These are phyloP conservation scores for Dipodomys merriami DNA, from an alignment of 2,113 vertebrate species.

Conservation along the genomic window DNA sequence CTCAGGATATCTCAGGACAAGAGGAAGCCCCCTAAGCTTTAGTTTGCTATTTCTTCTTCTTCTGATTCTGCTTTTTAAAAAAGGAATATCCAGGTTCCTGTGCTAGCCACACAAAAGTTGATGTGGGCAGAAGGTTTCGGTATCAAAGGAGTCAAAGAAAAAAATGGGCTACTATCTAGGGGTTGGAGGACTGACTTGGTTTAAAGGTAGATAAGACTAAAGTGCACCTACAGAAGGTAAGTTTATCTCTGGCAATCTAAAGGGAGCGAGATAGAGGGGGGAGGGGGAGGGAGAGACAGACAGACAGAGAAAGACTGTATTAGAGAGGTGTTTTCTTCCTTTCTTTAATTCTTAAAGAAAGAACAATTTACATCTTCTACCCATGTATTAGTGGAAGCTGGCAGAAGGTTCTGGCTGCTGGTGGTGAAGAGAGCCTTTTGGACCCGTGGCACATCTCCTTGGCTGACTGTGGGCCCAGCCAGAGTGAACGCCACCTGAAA, in stretches of 20 bases:
- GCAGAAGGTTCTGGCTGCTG: neutral
- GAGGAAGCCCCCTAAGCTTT: neutral
- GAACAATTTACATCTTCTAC: too few relatives aligned
- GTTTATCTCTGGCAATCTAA: neutral
- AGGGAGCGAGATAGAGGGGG: neutral
- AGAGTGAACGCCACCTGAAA: slow-evolving; percentile 78
- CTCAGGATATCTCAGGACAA: neutral
- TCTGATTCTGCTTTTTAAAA: slow-evolving; percentile 13
- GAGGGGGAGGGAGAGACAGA: neutral
- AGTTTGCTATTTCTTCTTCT: fast-evolving
- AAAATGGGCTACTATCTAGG: neutral
- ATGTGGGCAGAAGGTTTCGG: neutral
- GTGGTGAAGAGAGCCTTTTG: neutral
- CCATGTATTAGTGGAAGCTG: neutral
- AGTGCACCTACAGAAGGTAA: too few relatives aligned
- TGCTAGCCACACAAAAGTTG: neutral
- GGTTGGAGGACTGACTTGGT: neutral
- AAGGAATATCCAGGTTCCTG: neutral
- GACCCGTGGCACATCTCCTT: neutral
- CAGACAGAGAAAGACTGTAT: too few relatives aligned
- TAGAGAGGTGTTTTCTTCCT: too few relatives aligned
- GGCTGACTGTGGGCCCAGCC: neutral
- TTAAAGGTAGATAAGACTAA: neutral
- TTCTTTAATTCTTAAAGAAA: too few relatives aligned
- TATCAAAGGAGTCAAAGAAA: neutral